Conservation (phyloP, 2,113 vertebrate species). For the Mesoclemmys tuberculata region DNA sequence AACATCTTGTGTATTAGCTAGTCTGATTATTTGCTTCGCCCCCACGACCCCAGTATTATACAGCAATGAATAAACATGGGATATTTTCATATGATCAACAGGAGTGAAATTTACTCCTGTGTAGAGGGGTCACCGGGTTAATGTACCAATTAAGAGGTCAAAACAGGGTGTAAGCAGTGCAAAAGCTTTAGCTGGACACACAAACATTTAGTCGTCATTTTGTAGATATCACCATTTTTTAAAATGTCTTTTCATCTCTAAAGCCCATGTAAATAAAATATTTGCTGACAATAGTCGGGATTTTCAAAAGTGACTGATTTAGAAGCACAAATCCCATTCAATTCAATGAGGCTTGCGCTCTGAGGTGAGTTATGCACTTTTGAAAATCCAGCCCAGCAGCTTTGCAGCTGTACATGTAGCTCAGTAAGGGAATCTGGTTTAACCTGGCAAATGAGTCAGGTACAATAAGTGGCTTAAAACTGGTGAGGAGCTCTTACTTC, state of each 20-base stretch:
- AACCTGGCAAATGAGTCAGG: not conserved
- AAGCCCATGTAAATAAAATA: not conserved
- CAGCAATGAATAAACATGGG: not conserved
- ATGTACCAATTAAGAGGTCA: not conserved
- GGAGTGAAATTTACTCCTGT: not conserved
- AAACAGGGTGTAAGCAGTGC: accelerated
- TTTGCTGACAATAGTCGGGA: accelerated
- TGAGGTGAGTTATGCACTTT: not conserved
- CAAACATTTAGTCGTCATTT: not conserved
- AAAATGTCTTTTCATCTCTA: not conserved
- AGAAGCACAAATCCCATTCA: not conserved
- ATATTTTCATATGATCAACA: not conserved
- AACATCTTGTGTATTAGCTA: not conserved
- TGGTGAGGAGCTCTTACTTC: slow-evolving; percentile 68
- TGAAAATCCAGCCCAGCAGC: not conserved
- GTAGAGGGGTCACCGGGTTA: not conserved
- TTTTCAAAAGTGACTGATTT: not conserved
- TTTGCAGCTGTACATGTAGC: not conserved
- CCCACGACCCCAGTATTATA: not conserved
- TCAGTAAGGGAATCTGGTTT: not conserved
- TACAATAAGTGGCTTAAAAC: not conserved
- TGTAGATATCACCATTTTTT: not conserved
- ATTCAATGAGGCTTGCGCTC: not conserved
- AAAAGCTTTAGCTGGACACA: not conserved
- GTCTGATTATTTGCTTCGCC: not conserved